phyloP scores from a whole-genome alignment of 2,113 vertebrate genomes.

The Dromiciops gliroides region DNA sequence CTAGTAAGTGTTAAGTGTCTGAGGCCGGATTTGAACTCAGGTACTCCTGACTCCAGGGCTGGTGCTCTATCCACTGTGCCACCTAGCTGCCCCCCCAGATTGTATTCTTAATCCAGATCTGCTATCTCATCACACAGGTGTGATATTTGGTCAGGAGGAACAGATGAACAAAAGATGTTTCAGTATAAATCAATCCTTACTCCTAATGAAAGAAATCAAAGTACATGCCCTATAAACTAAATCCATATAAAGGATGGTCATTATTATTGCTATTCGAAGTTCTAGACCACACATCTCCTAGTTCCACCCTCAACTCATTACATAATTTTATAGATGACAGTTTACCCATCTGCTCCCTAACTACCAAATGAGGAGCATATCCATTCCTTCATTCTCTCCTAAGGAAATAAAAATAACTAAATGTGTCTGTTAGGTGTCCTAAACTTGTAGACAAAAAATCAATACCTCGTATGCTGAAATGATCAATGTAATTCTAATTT shows the following conservation, averaged over 20 bases:
- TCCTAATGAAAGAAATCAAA: neutral
- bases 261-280: neutral
- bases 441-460: neutral
- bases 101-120: neutral
- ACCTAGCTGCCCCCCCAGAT: no score
- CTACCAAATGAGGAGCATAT: neutral
- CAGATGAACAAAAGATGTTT: neutral
- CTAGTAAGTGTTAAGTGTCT: no score
- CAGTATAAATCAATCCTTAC: neutral
- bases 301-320: neutral
- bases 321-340: neutral
- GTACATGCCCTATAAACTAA: neutral
- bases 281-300: neutral
- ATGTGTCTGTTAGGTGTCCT: neutral
- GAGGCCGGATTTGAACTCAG: no score
- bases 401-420: neutral
- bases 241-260: neutral
- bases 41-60: no score
- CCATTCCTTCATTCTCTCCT: neutral
- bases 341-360: neutral
- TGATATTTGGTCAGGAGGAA: neutral
- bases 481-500: neutral
- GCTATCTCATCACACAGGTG: neutral
- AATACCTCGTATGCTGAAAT: neutral
- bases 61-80: no score